phyloP scores from a whole-genome alignment of 2,797 vertebrate species.

The Myripristis murdjan region DNA sequence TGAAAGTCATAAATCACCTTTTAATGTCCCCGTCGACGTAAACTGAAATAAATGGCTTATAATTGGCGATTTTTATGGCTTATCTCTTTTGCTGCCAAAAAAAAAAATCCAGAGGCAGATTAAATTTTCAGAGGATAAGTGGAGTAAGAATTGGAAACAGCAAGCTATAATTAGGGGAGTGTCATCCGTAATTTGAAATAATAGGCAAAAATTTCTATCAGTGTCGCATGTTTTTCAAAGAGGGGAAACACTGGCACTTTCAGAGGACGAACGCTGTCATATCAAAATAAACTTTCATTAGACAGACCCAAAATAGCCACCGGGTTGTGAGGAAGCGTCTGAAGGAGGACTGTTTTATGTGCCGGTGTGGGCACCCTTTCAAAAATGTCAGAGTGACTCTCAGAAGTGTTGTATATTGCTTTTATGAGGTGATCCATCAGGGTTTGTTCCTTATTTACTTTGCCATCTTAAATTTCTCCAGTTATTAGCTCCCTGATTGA shows the following conservation, averaged over 20 bases:
- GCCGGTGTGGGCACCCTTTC: not conserved
- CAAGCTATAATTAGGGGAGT: constrained; percentile 66
- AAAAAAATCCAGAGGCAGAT: constrained; percentile 63
- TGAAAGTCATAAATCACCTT: constrained; percentile 71
- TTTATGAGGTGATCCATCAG: not conserved
- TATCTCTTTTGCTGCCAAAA: constrained; percentile 44
- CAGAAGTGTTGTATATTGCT: not conserved
- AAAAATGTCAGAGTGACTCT: not conserved
- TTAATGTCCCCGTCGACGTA: constrained; percentile 59
- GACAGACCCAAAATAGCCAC: too few species aligned
- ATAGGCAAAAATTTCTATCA: constrained; percentile 28
- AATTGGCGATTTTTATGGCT: constrained; percentile 58
- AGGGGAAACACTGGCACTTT: too few species aligned
- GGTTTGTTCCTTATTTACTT: not conserved
- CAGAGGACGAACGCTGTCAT: too few species aligned
- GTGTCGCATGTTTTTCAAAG: not conserved
- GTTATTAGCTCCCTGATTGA: not conserved
- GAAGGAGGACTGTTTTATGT: too few species aligned
- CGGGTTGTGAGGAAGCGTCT: too few species aligned
- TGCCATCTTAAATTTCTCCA: too few species aligned
- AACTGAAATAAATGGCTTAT: constrained; percentile 58
- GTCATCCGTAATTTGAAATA: constrained; percentile 58
- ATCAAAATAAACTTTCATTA: too few species aligned
- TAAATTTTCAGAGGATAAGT: constrained; percentile 46
- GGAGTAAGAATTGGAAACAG: constrained; percentile 57